Base-by-base conservation (phyloP, 2,888 invertebrate species). In the Pyrochroa serraticornis region DNA sequence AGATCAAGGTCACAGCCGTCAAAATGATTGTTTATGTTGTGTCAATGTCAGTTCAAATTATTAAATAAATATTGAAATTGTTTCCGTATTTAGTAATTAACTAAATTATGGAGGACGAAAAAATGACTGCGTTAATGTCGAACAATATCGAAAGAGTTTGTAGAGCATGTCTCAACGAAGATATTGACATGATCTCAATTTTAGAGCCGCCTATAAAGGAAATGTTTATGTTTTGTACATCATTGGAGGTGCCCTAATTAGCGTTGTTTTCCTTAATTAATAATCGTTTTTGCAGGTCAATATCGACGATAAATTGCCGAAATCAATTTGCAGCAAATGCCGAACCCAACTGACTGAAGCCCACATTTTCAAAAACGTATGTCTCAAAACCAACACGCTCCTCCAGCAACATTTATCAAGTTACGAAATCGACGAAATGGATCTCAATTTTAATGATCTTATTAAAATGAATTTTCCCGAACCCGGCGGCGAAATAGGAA, bases 101-200 rank as follows among this genome's bases (percentile, higher is more conserved):
- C 5, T 2, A 5, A 22, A 5, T 3, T 5, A 22, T 22, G 22
- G 22, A 22, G 22, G 22, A 22, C 22, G 22, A 22, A 5, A 22
- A 22, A 5, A 22, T 22, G 22, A 22, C 22, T 22, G 22, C 22
- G 22, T 22, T 22, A 22, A 22, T 22, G 22, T 22, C 22, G 22
- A 22, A 22, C 32, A 38, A 32, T 22, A 7, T 62, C 7, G 64
- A 67, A 30, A 79, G 75, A 60, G 67, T 82, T 47, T 84, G 84
- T 64, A 76, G 84, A 54, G 78, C 82, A 62, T 84, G 84, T 70
- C 71, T 84, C 67, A 57, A 66, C 57, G 64, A 76, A 71, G 59
- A 75, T 71, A 34, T 75, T 66, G 68, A 75, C 10, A 75, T 82
- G 72, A 72, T 75, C 65, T 76, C 82, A 1, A 64, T 78, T 53